Conservation (phyloP, 1,140 invertebrate genomes). For the Limonius californicus region DNA sequence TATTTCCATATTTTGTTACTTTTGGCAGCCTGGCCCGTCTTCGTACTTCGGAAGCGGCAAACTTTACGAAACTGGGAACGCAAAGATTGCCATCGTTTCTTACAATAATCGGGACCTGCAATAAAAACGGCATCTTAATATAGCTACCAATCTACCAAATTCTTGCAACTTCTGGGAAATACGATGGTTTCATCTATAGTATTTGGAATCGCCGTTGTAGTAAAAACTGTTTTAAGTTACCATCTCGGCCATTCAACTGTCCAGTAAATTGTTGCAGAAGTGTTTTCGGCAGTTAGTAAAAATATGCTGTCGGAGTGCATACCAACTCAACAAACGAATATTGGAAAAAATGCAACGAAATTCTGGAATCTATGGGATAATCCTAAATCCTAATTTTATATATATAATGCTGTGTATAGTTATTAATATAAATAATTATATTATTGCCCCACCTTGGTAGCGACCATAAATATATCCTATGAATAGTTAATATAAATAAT, state of each 20-base stretch:
- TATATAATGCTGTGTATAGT: no score
- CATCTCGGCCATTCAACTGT: conserved; percentile 38
- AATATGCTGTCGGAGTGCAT: conserved; percentile 24
- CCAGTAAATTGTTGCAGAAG: conserved; percentile 35
- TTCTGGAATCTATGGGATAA: no score
- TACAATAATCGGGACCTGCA: conserved; percentile 23
- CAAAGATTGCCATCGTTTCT: conserved; percentile 24
- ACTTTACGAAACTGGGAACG: conserved; percentile 17
- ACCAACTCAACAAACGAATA: background rate
- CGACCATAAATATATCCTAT: no score
- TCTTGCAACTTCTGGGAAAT: no score
- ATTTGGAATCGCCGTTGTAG: no score
- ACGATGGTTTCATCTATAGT: no score
- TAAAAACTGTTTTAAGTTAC: conserved; percentile 36
- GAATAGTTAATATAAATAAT: no score
- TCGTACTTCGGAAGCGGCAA: conserved; percentile 17
- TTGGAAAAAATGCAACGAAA: no score
- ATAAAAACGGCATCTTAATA: conserved; percentile 1
- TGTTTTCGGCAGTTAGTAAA: conserved; percentile 35
- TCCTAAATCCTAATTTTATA: no score
- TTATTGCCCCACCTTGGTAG: no score
- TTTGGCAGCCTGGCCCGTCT: background rate
- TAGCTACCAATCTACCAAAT: no score
- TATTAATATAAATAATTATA: no score
- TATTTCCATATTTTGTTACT: background rate